phyloP scores from a whole-genome alignment of 2,797 vertebrate genomes.

The Furcifer pardalis region DNA sequence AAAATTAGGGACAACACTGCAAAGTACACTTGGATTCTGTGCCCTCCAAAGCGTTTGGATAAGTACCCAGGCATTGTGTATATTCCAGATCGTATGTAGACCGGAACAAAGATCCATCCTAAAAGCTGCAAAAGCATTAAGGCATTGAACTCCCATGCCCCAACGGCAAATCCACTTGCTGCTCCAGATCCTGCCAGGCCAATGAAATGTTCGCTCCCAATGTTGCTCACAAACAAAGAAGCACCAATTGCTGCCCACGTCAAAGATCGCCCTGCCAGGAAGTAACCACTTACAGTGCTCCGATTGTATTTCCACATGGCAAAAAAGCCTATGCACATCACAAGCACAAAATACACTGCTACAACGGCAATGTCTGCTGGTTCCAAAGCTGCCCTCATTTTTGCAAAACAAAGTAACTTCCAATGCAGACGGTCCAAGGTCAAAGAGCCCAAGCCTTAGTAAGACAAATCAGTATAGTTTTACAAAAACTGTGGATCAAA shows the following conservation, averaged over 20 bases:
- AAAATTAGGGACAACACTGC: constrained; percentile 91
- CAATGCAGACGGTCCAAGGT: constrained; percentile 67
- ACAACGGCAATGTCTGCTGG: constrained; percentile 93
- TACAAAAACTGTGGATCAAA: constrained; percentile 77
- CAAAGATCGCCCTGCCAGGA: constrained; percentile 97
- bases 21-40: constrained; percentile 95
- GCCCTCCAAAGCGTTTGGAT: constrained; percentile 94
- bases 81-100: constrained; percentile 95
- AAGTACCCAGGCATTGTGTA: constrained; percentile 99
- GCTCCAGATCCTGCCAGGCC: constrained; percentile 98
- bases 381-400: constrained; percentile 91
- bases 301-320: constrained; percentile 98
- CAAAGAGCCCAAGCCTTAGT: constrained; percentile 76
- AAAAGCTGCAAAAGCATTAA: constrained; percentile 96
- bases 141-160: constrained; percentile 98
- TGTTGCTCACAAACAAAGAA: constrained; percentile 99
- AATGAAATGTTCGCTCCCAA: constrained; percentile 99
- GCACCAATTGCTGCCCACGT: constrained; percentile 94
- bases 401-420: constrained; percentile 70
- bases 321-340: constrained; percentile 92
- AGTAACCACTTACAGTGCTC: constrained; percentile 97
- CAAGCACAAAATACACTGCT: constrained; percentile 93
- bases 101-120: constrained; percentile 98
- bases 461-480: constrained; percentile 77
- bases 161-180: constrained; percentile 96